Conservation (phyloP, 2,113 vertebrate species). For the Etheostoma cragini region DNA sequence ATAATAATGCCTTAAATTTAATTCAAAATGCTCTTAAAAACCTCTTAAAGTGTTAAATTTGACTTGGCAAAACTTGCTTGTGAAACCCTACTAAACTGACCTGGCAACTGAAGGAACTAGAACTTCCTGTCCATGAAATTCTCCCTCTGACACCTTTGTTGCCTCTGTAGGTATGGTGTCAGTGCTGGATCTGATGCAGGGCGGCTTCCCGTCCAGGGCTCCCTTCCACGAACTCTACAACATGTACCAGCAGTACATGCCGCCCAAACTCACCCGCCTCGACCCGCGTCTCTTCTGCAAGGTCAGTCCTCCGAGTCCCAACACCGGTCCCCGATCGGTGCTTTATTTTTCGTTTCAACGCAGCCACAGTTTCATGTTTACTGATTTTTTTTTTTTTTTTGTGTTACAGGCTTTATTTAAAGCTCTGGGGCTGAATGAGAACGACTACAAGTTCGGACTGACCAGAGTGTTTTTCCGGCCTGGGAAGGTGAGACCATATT, state of each 20-base stretch:
- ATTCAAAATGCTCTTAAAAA: no score
- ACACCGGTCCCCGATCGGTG: background rate
- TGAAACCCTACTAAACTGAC: background rate
- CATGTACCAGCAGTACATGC: slow-evolving; percentile 99
- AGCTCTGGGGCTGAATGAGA: slow-evolving; percentile 95
- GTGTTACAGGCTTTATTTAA: slow-evolving; percentile 94
- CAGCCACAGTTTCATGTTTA: background rate
- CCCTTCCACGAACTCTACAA: slow-evolving; percentile 99
- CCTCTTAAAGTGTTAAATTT: no score
- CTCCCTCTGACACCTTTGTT: background rate
- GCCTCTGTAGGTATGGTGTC: slow-evolving; percentile 93
- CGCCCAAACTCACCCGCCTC: slow-evolving; percentile 91
- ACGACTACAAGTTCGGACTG: slow-evolving; percentile 98
- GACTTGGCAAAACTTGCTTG: no score
- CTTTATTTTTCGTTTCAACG: fast-evolving
- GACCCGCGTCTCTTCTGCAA: slow-evolving; percentile 98
- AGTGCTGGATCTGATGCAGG: slow-evolving; percentile 98
- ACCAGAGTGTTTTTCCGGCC: slow-evolving; percentile 98
- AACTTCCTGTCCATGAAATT: background rate
- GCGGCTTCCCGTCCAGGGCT: slow-evolving; percentile 96
- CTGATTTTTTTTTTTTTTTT: background rate
- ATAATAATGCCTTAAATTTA: no score
- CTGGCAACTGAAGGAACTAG: no score
- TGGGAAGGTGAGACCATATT: slow-evolving; percentile 89
- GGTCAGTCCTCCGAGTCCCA: slow-evolving; percentile 71